Conservation (phyloP, 92 coral and sea anemone genomes). For the Epizoanthus scotinus region DNA sequence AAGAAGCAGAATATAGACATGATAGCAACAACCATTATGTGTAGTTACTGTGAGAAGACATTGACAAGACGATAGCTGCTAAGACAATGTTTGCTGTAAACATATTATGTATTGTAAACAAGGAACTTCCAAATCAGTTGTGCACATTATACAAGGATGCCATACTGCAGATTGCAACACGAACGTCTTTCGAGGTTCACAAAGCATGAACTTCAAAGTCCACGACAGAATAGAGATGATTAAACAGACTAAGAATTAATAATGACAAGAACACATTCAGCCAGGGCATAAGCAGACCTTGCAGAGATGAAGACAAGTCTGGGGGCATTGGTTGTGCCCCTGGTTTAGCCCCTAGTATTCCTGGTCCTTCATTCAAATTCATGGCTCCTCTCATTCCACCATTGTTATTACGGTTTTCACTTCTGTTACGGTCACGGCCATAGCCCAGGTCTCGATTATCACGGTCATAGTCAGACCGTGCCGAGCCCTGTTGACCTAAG, state of each 20-base stretch:
- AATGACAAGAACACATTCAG: constrained; percentile 7
- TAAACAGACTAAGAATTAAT: constrained; percentile 2
- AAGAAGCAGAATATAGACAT: neutral
- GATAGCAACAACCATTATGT: no score
- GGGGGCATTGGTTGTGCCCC: constrained; percentile 66
- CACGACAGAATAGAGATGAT: constrained; percentile 6
- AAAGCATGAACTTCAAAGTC: no score
- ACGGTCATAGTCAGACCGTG: constrained; percentile 50
- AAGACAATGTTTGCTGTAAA: neutral
- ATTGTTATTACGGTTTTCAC: constrained; percentile 43
- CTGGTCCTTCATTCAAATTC: constrained; percentile 74
- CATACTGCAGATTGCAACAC: neutral
- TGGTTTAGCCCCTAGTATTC: constrained; percentile 93
- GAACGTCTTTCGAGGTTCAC: neutral
- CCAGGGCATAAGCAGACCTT: constrained; percentile 58
- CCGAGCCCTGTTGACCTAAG: constrained; percentile 47
- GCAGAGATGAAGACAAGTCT: constrained; percentile 50
- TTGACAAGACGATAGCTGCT: neutral
- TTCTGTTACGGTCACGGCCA: constrained; percentile 62
- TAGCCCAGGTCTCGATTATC: constrained; percentile 51
- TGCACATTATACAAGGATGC: neutral
- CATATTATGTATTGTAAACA: neutral
- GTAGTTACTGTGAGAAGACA: neutral
- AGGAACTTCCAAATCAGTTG: neutral
- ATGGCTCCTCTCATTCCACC: constrained; percentile 55